Evolutionary conservation across 2,888 invertebrate species (phyloP).

Genomic region (Noctua comes): DNA sequence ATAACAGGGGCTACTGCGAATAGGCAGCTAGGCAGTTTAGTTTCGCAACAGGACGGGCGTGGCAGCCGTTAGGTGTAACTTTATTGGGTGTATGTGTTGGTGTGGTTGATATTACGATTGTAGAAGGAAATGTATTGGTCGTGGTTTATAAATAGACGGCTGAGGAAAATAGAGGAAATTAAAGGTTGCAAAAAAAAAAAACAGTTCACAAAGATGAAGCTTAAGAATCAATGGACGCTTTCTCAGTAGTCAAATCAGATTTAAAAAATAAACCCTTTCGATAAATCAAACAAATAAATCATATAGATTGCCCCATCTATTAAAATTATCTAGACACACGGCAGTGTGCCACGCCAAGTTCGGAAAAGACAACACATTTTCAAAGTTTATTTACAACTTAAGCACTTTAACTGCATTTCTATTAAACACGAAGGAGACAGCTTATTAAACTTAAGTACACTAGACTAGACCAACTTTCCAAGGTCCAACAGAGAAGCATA

Average conservation of each 20-base stretch:
- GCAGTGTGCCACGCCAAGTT: constrained; percentile 7
- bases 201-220: not conserved
- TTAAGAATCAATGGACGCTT: not conserved
- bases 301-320: not conserved
- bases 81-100: constrained; percentile 16
- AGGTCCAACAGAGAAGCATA: constrained; percentile 38
- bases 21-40: constrained; percentile 19
- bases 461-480: constrained; percentile 58
- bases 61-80: constrained; percentile 29
- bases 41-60: constrained; percentile 53
- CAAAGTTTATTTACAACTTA: constrained; percentile 21
- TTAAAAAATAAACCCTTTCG: no score
- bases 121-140: not conserved
- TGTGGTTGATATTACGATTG: constrained; percentile 1
- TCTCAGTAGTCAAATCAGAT: not conserved
- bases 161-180: not conserved
- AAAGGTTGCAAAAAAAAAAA: not conserved
- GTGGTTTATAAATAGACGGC: not conserved
- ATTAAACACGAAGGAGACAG: constrained; percentile 26
- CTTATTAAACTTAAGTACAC: constrained; percentile 42
- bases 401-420: constrained; percentile 21
- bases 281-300: not conserved
- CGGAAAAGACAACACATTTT: not conserved
- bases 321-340: not conserved
- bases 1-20: constrained; percentile 51